Evolutionary conservation across 1,140 invertebrate genomes (phyloP).

Genomic region (Melipona quadrifasciata): DNA sequence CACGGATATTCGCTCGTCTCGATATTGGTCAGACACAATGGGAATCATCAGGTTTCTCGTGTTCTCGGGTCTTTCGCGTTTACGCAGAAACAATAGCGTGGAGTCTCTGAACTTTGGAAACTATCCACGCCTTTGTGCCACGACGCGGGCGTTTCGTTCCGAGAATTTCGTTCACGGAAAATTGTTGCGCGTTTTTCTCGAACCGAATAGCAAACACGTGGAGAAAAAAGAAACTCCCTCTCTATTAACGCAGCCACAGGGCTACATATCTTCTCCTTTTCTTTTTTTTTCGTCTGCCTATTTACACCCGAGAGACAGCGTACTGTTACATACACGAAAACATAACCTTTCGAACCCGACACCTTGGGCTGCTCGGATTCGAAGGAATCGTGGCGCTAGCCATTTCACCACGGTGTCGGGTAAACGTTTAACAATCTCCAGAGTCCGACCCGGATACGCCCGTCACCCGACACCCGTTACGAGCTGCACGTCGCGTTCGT

Average conservation of each 20-base stretch:
- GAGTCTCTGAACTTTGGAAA: too few species aligned
- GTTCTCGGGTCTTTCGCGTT: constrained; percentile 6
- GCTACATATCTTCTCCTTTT: constrained; percentile 8
- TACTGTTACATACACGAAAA: constrained; percentile 52
- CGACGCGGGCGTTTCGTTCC: background rate
- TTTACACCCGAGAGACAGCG: constrained; percentile 38
- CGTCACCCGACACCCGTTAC: constrained; percentile 72
- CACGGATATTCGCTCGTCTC: constrained; percentile 7
- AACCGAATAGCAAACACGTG: background rate
- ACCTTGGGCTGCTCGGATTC: constrained; percentile 24
- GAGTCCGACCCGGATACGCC: constrained; percentile 74
- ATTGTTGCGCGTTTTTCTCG: background rate
- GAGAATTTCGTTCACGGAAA: background rate
- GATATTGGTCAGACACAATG: constrained; percentile 47
- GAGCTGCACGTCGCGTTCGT: constrained; percentile 64
- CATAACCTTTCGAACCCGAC: constrained; percentile 47
- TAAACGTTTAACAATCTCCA: constrained; percentile 73
- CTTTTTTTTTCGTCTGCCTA: background rate
- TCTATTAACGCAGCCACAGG: constrained; percentile 12
- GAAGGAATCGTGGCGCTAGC: constrained; percentile 65
- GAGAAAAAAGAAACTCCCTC: background rate
- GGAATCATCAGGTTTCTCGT: constrained; percentile 32
- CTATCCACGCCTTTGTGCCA: too few species aligned
- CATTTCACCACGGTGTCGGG: constrained; percentile 58
- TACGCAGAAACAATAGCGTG: background rate